Evolutionary conservation across 2,113 vertebrate genomes (phyloP), one percentile per base, ranked within the genome.

Genomic region (Buteo buteo): DNA sequence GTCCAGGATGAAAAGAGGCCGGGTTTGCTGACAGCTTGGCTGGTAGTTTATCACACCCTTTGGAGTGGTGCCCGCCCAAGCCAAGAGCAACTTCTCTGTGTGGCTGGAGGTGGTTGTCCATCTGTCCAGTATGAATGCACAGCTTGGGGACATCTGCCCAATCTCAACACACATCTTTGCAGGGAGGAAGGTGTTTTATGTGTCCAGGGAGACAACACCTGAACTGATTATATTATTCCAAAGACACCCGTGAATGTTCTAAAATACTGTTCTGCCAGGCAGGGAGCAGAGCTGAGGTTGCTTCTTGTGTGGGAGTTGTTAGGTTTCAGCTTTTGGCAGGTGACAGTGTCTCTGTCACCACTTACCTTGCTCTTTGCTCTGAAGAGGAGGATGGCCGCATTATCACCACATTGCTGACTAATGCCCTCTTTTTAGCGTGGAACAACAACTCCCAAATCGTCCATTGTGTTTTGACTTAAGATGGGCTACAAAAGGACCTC

Each of bases 161-260:
- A 24, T 7, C 67, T 54, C 45, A 71, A 7, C 8, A 40, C 38
- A 6, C 1, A 6, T 6, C 50, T 40, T 7, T 44, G 44, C 24
- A 49, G 24, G 42, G n/a, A 70, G 9, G 16, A 36, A 19, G 26
- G 6, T 6, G 34, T 26, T 38, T 47, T 21, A 22, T 44, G 38
- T 69, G 34, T 36, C 45, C 38, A 24, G 44, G 58, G 31, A 67
- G 16, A 29, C 47, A 64, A 20, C 14, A 57, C 3, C 58, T 47
- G 47, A 57, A 32, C 12, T 2, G 8, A 16, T 24, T 3, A 7
- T 0, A 1, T 38, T 58, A 2, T 16, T 31, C 29, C 29, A 45
- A 49, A 73, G n/a, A 45, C 5, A 49, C 8, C 28, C 16, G 28
- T 0, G 6, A 50, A 10, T 5, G 40, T 21, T 74, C 47, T 38